Evolutionary conservation across 2,888 invertebrate genomes (phyloP), one percentile per base, ranked within the genome.

Genomic region (Parascotia fuliginaria): DNA sequence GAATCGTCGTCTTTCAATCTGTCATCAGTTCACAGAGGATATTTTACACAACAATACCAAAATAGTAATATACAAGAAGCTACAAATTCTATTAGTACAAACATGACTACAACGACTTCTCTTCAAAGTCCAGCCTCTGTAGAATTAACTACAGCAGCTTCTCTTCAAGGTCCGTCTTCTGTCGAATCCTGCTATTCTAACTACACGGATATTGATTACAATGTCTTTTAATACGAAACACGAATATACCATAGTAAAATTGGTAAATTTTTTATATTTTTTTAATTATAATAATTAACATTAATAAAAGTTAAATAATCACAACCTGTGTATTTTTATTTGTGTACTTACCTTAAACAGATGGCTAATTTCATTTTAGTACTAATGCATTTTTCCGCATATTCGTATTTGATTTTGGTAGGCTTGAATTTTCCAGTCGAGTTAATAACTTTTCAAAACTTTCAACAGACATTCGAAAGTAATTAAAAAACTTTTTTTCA

Each of bases 31-130:
- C 57, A 62, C 55, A 62, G 60, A 62, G 60, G 55, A 58, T 52
- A 56, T 56, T 56, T 48, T 62, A 61, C 52, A 34, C 58, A 55
- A 54, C 47, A 59, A 60, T 64, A 52, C 60, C 60, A 58, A 61
- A 57, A 55, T 42, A 56, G 29, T 52, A 53, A 57, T 55, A 55
- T 32, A 52, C 52, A 57, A 61, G 42, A 44, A 55, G 55, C 57
- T 55, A 60, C 55, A 45, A 60, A 57, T 57, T 57, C 57, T 61
- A 57, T 46, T 34, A 60, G 32, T 57, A 57, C 57, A 60, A 60
- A 62, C 62, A 62, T 57, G 59, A 57, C 56, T 60, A 50, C 40
- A 42, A 48, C 32, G 32, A 38, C 42, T 32, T 38, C 44, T 47
- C 31, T 24, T 47, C 53, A 55, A 61, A 50, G 53, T 52, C 51